Evolutionary conservation across 92 coral and sea anemone genomes (phyloP).

Genomic region (Meandrina meandrites): DNA sequence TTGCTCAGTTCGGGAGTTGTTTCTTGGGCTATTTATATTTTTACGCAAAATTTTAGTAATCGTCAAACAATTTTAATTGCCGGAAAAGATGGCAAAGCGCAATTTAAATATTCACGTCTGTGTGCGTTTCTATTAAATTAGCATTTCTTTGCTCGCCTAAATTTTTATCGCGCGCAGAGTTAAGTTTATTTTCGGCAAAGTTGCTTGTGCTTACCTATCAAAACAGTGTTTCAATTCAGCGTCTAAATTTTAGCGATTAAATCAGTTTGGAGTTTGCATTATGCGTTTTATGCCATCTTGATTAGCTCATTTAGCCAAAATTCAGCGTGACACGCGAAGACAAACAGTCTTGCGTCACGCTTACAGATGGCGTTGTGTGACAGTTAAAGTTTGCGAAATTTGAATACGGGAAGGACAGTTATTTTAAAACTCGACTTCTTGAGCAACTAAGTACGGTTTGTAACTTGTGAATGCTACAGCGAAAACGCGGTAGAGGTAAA

Average conservation of each 20-base stretch:
- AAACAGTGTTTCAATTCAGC: too few species aligned
- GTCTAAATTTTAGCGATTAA: too few species aligned
- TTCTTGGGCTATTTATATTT: too few species aligned
- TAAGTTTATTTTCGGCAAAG: too few species aligned
- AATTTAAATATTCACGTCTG: too few species aligned
- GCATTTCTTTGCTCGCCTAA: background rate
- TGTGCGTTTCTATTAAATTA: too few species aligned
- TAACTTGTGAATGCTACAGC: too few species aligned
- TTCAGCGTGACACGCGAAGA: background rate
- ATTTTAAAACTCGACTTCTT: background rate
- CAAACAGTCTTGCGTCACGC: background rate
- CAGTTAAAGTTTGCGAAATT: background rate
- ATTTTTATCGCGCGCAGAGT: background rate
- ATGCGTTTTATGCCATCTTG: too few species aligned
- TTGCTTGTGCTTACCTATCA: too few species aligned
- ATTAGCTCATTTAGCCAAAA: background rate
- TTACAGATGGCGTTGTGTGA: background rate
- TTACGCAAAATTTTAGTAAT: too few species aligned
- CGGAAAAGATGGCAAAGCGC: background rate
- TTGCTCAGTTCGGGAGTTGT: background rate
- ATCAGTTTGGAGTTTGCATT: too few species aligned
- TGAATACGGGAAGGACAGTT: background rate
- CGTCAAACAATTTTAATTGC: background rate
- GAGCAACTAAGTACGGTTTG: background rate
- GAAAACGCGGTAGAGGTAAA: background rate